A percentile compares a stretch with the other conserved stretches of the same genome.
Conservation (phyloP, 2,113 vertebrate genomes). For the Jaculus jaculus region DNA sequence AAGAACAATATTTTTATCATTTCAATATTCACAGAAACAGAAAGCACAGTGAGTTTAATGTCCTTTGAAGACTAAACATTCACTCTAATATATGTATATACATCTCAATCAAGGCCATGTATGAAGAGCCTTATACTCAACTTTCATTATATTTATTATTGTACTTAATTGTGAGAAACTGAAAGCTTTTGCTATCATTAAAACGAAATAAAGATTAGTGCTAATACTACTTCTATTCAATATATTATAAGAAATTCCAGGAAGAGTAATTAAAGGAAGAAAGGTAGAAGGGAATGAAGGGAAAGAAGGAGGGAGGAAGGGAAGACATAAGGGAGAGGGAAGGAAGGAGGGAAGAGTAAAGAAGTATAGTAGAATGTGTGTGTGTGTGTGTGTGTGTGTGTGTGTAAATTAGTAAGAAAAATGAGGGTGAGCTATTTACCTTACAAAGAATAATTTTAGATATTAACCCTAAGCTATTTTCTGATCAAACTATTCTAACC, state of each 20-base stretch:
- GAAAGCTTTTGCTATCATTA: neutral
- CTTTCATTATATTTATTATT: neutral
- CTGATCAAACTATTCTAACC: neutral
- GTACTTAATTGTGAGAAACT: neutral
- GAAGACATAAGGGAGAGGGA: no score
- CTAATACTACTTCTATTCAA: neutral
- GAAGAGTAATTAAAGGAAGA: neutral
- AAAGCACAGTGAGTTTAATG: neutral
- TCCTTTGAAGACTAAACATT: neutral
- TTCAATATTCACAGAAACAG: neutral
- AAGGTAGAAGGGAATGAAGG: no score
- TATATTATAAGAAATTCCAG: neutral
- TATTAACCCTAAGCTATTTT: neutral
- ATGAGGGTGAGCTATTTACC: no score
- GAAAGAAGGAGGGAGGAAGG: no score
- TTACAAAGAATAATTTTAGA: no score
- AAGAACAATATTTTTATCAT: no score
- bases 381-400: no score
- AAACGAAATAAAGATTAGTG: neutral
- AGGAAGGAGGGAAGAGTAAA: no score
- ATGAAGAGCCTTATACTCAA: neutral
- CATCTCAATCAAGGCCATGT: neutral
- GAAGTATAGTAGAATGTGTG: no score
- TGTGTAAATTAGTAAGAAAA: no score
- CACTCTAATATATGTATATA: neutral